Conservation (phyloP, 92 coral and sea anemone species). For the Palythoa caribaeorum region DNA sequence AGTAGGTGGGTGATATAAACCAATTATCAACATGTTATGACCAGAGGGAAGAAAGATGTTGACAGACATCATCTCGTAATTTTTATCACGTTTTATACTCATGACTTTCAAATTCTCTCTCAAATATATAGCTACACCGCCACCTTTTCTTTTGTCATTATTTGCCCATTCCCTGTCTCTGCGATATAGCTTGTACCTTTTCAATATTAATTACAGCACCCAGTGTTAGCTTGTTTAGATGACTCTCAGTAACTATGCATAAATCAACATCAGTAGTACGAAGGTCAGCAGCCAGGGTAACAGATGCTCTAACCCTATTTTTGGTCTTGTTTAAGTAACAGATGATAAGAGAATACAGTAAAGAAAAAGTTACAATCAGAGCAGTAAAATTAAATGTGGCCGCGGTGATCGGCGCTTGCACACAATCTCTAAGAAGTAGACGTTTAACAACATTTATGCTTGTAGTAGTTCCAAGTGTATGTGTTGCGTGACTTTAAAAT, state of each 20-base stretch:
- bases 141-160: conserved; percentile 34
- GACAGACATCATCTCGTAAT: conserved; percentile 14
- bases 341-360: conserved; percentile 8
- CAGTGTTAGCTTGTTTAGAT: conserved; percentile 7
- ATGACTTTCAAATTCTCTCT: conserved; percentile 31
- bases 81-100: conserved; percentile 19
- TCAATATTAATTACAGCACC: neutral
- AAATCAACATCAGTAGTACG: conserved; percentile 4
- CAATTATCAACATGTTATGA: conserved; percentile 5
- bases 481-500: no score
- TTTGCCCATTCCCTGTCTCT: conserved; percentile 13
- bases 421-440: neutral
- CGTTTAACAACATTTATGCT: no score
- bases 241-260: conserved; percentile 5
- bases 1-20: conserved; percentile 8
- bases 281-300: conserved; percentile 13
- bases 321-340: conserved; percentile 25
- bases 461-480: no score
- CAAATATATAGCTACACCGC: conserved; percentile 31
- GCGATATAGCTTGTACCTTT: conserved; percentile 9
- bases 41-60: conserved; percentile 8
- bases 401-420: conserved; percentile 4
- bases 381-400: conserved; percentile 8
- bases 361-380: conserved; percentile 5
- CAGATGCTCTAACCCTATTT: conserved; percentile 9